Evolutionary conservation across 1,140 invertebrate genomes (phyloP), one percentile per base, ranked within the genome.

Genomic region (Nasonia vitripennis): DNA sequence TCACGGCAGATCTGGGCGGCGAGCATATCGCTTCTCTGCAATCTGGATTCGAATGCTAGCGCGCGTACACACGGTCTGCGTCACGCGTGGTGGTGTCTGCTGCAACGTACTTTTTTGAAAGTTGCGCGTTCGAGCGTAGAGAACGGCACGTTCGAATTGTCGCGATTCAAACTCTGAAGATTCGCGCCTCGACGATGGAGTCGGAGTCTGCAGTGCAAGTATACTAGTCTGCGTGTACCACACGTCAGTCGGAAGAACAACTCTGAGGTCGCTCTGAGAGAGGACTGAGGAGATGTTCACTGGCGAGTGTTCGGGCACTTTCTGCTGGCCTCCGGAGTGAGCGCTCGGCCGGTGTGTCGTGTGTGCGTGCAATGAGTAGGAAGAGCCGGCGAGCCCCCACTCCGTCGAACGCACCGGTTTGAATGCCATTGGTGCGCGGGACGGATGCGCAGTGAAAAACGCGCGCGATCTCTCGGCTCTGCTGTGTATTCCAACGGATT

Each of bases 381-480:
- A 20, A 17, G 55, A 78, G 55, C 55, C 81, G 62, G 20, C 37
- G 70, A 14, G 62, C 34, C 20, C 45, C 71, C 23, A 34, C 51
- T 5, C 17, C n/a, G 17, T 37, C 10, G 83, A 51, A 37, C 67
- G 27, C 67, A n/a, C 67, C 14, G 31, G 10, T 93, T 93, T 89
- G 89, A 93, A 92, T 92, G 86, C 85, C 83, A 93, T 93, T 93
- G 92, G 92, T 88, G 92, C 92, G 92, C 91, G 77, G 31, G 2
- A 27, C 10, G 74, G 88, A n/a, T 93, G 92, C 92, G 92, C 92
- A 48, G 86, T 81, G 90, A 90, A 93, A 93, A 89, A 88, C 88
- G 90, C 91, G 91, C 87, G 87, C 86, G 55, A 62, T 62, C 55
- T 83, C 37, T 0, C 20, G 7, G 11, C 7, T 55, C 12, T 55